Base-by-base conservation (phyloP, 1,140 invertebrate genomes). In the Triops cancriformis region DNA sequence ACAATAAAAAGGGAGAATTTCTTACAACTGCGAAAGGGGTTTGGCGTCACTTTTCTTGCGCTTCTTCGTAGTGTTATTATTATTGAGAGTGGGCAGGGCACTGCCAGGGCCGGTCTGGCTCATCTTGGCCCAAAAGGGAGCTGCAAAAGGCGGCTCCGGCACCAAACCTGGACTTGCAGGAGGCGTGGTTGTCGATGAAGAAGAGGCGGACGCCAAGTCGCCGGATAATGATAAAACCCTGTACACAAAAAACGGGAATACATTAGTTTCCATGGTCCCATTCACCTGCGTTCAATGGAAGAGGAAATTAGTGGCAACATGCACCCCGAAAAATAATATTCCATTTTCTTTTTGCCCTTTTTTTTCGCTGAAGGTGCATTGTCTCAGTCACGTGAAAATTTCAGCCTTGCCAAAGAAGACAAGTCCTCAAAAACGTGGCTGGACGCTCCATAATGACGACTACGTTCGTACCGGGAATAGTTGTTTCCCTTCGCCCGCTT, bases 101-200 rank as follows among this genome's bases (percentile, higher is more conserved):
- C 73, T 31, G 79, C 79, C 74, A 73, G 80, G 78, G 80, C 76
- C 41, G 80, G 51, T 41, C 51, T 87, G 86, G 88, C 90, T 93
- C 92, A 93, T 93, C 89, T 93, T 93, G 90, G 89, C 88, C 90
- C 91, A 90, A 87, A 89, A 87, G 87, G 90, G 90, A 89, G 90
- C 90, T 42, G 72, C 26, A 37, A 73, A 78, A 28, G 72, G 31
- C n/a, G 77, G 42, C 77, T 78, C 77, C 37, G 73, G 31, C 73
- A 78, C 72, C 74, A 64, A 23, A 64, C 51, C 51, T 64, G 51
- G 51, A 18, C 51, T 64, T 23, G 28, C 77, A 64, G 51, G 51
- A 64, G 51, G 51, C 51, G 51, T 64, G 23, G 51, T 64, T 23
- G 51, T n/a, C 51, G 23, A 64, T 23, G 51, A 64, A 64, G 51